Evolutionary conservation across 2,888 invertebrate species (phyloP), one percentile per base, ranked within the genome.

Genomic region (Synanthedon myopaeformis): DNA sequence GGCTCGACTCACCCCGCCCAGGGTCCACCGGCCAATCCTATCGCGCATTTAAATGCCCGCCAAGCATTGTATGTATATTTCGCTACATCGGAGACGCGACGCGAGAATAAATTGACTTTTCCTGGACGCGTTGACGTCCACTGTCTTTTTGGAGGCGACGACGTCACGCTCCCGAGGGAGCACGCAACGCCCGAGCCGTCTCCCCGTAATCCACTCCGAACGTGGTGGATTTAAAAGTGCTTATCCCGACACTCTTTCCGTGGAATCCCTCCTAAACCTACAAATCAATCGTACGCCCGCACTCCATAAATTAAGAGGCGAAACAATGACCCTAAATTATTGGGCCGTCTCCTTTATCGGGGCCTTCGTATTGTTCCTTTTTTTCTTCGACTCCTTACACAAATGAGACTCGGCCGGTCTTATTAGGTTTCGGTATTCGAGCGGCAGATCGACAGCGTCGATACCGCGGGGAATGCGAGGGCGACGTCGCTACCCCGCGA

Each of bases 281-380:
- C 84, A 83, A 84, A 85, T 86, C 86, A 86, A 84, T 85, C 85
- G 80, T 67, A 66, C 74, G 64, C 74, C 77, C 82, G 78, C 84
- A 85, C 84, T 82, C 85, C 82, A 85, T 86, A 86, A 86, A 87
- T 87, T 86, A 85, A 81, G 76, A 64, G 67, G 67, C 72, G 81
- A 79, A 85, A 84, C 85, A 84, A 85, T 85, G 86, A 85, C 85
- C 83, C 82, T 85, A 85, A 85, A 84, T 85, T 85, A 82, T 86
- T 79, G 80, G 78, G 70, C 79, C 81, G 80, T 79, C 81, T 79
- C 72, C 69, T 82, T 82, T 83, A 82, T 84, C 82, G 75, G 72
- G 69, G 62, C 60, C 63, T 65, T 62, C 69, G 78, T 77, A 77
- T 80, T 76, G 76, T 81, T 80, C 76, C 66, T 71, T 78, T 80